Conservation (phyloP, 2,113 vertebrate genomes). For the Spheniscus mendiculus region DNA sequence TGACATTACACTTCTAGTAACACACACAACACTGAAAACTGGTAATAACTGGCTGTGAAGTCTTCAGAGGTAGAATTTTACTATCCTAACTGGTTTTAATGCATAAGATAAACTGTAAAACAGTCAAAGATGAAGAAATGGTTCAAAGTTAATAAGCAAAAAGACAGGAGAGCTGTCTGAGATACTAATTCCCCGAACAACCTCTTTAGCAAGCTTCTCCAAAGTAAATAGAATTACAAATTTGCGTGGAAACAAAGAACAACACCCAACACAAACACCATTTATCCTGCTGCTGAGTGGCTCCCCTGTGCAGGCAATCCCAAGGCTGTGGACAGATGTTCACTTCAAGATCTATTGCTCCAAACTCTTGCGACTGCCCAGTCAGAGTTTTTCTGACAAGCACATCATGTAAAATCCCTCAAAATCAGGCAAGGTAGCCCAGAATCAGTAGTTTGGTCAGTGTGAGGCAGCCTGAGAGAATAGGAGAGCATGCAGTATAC, state of each 20-base stretch:
- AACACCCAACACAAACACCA: background rate
- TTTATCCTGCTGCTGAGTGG: background rate
- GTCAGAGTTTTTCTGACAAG: background rate
- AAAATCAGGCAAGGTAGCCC: background rate
- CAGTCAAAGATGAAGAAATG: background rate
- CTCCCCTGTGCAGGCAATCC: background rate
- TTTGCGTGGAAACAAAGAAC: background rate
- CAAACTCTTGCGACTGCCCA: background rate
- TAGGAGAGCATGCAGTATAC: rapidly evolving
- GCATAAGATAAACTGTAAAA: background rate
- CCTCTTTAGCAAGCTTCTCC: background rate
- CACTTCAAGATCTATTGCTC: background rate
- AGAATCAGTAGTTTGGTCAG: background rate
- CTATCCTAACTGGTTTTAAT: background rate
- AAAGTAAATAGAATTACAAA: background rate
- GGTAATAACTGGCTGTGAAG: background rate
- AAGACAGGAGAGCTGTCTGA: background rate
- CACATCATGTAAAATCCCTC: background rate
- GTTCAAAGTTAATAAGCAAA: background rate
- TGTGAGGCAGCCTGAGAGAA: background rate
- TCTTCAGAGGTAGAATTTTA: background rate
- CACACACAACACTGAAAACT: background rate
- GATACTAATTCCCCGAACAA: background rate
- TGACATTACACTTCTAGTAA: background rate
- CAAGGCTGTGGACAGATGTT: no score